These are phyloP conservation scores for Spicauda simplicius DNA, from an alignment of 2,888 invertebrate genomes.

Conservation along the genomic window DNA sequence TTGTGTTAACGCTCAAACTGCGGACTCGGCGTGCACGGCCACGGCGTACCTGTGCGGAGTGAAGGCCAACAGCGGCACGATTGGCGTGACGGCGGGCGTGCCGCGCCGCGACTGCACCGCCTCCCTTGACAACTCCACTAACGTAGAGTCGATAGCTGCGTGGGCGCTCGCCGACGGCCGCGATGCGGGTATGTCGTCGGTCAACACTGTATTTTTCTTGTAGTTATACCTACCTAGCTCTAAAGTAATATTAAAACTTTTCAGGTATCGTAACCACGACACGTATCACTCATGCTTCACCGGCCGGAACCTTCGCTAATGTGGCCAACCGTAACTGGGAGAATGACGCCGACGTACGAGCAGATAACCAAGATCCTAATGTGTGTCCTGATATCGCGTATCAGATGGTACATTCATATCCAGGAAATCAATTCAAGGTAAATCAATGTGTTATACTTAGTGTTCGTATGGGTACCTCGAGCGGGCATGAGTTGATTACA, in stretches of 20 bases:
- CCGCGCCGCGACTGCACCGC: slow-evolving; percentile 83
- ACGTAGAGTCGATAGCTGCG: slow-evolving; percentile 86
- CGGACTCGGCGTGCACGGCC: slow-evolving; percentile 90
- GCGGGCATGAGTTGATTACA: no score
- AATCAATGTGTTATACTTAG: not conserved
- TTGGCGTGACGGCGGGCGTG: slow-evolving; percentile 88
- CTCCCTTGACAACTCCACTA: slow-evolving; percentile 78
- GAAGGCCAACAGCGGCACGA: slow-evolving; percentile 86
- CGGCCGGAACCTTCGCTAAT: slow-evolving; percentile 86
- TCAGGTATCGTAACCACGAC: slow-evolving; percentile 90
- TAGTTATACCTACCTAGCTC: not conserved
- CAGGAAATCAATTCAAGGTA: slow-evolving; percentile 87
- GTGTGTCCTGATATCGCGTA: slow-evolving; percentile 87
- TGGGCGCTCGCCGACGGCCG: slow-evolving; percentile 86
- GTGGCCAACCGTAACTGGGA: slow-evolving; percentile 89
- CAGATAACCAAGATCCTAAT: slow-evolving; percentile 57
- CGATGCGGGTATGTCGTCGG: slow-evolving; percentile 58
- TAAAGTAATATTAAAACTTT: not conserved
- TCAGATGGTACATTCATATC: slow-evolving; percentile 86
- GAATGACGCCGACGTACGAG: slow-evolving; percentile 84
- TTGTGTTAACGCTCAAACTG: slow-evolving; percentile 86
- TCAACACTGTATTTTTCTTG: not conserved
- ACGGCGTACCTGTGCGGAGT: slow-evolving; percentile 88
- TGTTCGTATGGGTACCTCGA: no score
- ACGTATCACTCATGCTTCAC: slow-evolving; percentile 91